phyloP scores from a whole-genome alignment of 2,113 vertebrate species.

The Pipa parva region DNA sequence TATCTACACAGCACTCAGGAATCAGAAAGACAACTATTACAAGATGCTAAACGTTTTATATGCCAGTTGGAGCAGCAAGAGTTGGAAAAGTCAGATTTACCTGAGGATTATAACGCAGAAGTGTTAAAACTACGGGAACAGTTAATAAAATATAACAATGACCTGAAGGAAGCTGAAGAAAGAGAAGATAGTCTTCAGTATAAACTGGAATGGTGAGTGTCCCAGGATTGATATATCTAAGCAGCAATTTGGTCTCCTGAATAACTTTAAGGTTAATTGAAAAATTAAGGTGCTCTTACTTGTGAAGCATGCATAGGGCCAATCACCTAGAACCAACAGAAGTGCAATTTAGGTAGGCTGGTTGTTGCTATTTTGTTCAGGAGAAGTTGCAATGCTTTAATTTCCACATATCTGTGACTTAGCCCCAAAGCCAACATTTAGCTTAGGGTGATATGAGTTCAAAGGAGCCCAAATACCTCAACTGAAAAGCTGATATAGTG shows the following conservation, averaged over 20 bases:
- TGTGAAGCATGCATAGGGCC: no score
- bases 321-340: no score
- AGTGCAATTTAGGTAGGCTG: no score
- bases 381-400: no score
- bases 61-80: conserved; percentile 61
- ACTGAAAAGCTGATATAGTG: no score
- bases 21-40: conserved; percentile 71
- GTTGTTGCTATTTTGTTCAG: no score
- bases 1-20: conserved; percentile 69
- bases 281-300: no score
- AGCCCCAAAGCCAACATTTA: no score
- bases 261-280: no score
- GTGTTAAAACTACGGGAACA: conserved; percentile 65
- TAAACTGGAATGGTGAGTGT: conserved; percentile 66
- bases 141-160: conserved; percentile 67
- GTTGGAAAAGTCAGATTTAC: conserved; percentile 67
- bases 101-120: conserved; percentile 61
- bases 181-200: conserved; percentile 61
- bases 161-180: conserved; percentile 59
- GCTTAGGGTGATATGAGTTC: no score
- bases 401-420: no score
- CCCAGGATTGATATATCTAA: not conserved
- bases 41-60: conserved; percentile 66
- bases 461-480: no score
- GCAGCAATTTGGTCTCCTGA: not conserved